Base-by-base conservation (phyloP, 2,888 invertebrate genomes). In the Pristionchus exspectatus region DNA sequence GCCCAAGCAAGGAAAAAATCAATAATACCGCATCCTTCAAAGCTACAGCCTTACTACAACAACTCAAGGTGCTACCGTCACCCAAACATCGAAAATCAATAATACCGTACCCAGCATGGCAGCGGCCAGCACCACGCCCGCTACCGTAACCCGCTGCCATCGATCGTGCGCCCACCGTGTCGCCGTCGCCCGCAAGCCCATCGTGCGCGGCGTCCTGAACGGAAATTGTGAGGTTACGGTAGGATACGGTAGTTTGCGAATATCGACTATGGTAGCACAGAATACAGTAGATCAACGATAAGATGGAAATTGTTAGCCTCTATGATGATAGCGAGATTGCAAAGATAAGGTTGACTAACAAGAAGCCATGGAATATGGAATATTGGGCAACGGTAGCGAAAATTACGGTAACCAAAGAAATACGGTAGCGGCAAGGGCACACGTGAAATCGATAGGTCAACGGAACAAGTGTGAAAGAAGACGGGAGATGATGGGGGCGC, bases 81-180 rank as follows among this genome's bases (percentile, higher is more conserved):
- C 69, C 69, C 69, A 14, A 63, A 24, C 33, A 10, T 10, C 66
- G 4, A 4, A 18, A 69, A 69, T 27, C 30, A 27, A n/a, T 14
- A 69, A 7, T 44, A 77, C 74, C 74, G 74, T 44, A 87, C 87
- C 66, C 14, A 87, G 54, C 66, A 87, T 66, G 69, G 69, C 66
- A 44, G 50, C 69, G n/a, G 69, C 66, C 9, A 87, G 63, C 50
- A 24, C 50, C 24, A 87, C 21, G n/a, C 87, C 87, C 24, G 54
- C 50, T 16, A 69, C 50, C 27, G 54, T 56, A 21, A 56, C 69
- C 50, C 66, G 87, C 87, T 87, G 87, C 87, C 87, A 87, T 66
- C 69, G 66, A 18, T 69, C 54, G 66, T n/a, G 44, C 66, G 54
- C 59, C 56, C 59, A 85, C 30, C 59, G 56, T 21, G 84, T 85